Evolutionary conservation across 2,888 invertebrate species (phyloP).

Genomic region (Heterodera filipjevi): DNA sequence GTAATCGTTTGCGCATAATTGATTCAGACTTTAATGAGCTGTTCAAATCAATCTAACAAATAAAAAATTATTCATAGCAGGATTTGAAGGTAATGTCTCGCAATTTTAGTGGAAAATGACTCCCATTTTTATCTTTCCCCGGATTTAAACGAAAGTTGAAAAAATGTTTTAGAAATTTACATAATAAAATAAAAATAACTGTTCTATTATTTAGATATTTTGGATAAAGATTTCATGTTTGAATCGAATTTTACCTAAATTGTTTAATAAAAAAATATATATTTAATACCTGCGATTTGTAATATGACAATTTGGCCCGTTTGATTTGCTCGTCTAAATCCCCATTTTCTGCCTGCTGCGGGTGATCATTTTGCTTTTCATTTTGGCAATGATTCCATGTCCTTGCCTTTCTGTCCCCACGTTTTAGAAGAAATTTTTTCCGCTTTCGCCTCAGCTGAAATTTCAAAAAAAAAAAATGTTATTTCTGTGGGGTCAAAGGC

Average conservation of each 20-base stretch:
- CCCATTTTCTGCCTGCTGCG: background rate
- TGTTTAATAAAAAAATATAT: no score
- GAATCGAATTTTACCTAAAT: no score
- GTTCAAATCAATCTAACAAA: constrained; percentile 6
- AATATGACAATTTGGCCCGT: background rate
- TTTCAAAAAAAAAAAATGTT: background rate
- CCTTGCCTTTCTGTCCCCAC: background rate
- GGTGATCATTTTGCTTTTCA: background rate
- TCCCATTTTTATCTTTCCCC: no score
- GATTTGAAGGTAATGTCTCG: no score
- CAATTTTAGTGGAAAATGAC: no score
- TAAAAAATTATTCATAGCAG: background rate
- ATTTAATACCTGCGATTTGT: background rate
- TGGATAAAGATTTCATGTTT: background rate
- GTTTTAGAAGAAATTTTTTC: background rate
- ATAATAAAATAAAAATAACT: no score
- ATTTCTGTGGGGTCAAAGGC: no score
- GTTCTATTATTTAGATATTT: no score
- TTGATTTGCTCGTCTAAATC: background rate
- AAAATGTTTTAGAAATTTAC: no score
- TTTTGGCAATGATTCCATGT: background rate
- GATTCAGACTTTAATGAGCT: background rate
- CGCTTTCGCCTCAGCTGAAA: background rate
- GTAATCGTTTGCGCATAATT: background rate
- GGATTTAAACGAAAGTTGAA: no score